These are phyloP conservation scores for Mantis religiosa DNA, from an alignment of 2,888 invertebrate species.

Conservation along the genomic window DNA sequence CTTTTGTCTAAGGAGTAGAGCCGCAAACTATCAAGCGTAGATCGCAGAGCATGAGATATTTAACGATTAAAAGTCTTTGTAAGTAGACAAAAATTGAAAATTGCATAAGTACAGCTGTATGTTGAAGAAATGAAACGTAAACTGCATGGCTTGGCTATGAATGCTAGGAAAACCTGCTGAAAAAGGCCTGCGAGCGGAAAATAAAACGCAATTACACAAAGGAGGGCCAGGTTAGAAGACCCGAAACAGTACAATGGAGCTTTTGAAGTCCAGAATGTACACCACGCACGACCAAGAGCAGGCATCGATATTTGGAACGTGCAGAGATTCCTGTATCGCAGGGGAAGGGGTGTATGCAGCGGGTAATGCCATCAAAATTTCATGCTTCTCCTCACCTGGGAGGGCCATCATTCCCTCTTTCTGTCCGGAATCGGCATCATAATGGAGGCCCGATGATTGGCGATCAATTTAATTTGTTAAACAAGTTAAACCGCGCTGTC, in stretches of 20 bases:
- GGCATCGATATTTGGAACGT: not conserved
- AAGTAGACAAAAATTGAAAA: too few relatives aligned
- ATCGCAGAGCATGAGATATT: too few relatives aligned
- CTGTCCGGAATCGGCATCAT: not conserved
- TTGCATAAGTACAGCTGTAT: too few relatives aligned
- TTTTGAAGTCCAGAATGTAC: not conserved
- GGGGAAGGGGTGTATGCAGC: not conserved
- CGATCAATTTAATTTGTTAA: not conserved
- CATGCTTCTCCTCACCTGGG: not conserved
- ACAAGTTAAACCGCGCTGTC: not conserved
- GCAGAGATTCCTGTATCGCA: not conserved
- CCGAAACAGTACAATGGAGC: not conserved
- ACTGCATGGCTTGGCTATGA: too few relatives aligned
- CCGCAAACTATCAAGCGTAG: too few relatives aligned
- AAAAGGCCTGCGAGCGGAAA: not conserved
- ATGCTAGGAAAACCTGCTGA: not conserved
- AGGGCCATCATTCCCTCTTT: not conserved
- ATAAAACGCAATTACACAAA: not conserved
- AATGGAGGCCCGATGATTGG: not conserved
- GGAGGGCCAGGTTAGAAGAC: not conserved
- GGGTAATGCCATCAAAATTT: not conserved
- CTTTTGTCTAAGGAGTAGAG: too few relatives aligned
- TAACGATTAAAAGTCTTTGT: too few relatives aligned
- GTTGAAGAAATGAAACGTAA: too few relatives aligned
- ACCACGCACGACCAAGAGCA: not conserved